Evolutionary conservation across 2,113 vertebrate species (phyloP).

Genomic region (Castor canadensis): DNA sequence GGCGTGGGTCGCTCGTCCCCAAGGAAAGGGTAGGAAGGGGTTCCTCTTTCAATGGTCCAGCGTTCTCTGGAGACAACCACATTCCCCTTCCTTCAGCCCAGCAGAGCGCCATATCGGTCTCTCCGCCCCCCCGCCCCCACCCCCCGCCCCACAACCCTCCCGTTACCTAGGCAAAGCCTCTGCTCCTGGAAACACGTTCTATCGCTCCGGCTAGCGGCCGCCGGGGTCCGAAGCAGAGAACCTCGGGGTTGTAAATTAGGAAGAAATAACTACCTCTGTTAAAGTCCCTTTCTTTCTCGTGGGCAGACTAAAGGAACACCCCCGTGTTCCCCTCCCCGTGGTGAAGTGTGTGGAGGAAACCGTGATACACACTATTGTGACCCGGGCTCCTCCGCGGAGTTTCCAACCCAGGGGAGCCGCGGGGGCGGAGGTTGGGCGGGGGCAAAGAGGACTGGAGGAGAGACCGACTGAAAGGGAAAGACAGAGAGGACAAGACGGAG

Average conservation of each 20-base stretch:
- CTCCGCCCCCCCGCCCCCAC: conserved; percentile 12
- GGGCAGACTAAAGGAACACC: conserved; percentile 83
- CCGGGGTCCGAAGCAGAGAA: conserved; percentile 82
- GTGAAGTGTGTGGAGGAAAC: conserved; percentile 84
- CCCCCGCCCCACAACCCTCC: not conserved
- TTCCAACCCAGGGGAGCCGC: conserved; percentile 82
- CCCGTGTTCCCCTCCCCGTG: conserved; percentile 74
- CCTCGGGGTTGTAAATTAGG: conserved; percentile 92
- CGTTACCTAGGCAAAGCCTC: conserved; percentile 85
- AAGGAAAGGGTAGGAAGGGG: not conserved
- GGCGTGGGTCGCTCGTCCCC: not conserved
- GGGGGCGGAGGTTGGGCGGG: conserved; percentile 75
- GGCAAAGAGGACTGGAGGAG: conserved; percentile 45
- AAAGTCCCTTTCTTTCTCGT: conserved; percentile 84
- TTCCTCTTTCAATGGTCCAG: not conserved
- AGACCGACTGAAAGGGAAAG: conserved; percentile 65
- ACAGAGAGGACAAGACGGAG: no score
- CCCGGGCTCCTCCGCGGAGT: conserved; percentile 83
- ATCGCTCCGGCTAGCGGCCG: conserved; percentile 77
- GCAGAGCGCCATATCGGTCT: conserved; percentile 64
- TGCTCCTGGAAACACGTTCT: conserved; percentile 81
- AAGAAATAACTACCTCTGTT: conserved; percentile 86
- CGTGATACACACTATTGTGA: conserved; percentile 86
- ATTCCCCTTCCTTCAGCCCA: not conserved
- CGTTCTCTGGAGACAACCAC: not conserved